A percentile compares a stretch with the other conserved stretches of the same genome.
Conservation (phyloP, 2,888 invertebrate species). For the Cenopis cana region DNA sequence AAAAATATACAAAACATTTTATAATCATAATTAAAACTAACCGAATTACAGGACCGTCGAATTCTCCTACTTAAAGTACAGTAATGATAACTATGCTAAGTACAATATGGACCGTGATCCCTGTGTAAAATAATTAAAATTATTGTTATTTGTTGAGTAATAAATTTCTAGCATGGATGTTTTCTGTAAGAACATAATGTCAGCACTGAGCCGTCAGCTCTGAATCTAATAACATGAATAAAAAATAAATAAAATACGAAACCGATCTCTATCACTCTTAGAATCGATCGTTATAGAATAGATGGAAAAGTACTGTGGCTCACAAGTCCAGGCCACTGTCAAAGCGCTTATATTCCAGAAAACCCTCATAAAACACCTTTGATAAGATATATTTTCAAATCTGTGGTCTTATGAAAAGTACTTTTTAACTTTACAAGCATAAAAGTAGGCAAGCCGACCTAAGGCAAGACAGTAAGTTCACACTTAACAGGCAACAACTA, state of each 20-base stretch:
- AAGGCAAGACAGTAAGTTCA: slow-evolving; percentile 31
- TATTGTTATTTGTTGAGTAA: slow-evolving; percentile 28
- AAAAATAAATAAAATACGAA: background rate
- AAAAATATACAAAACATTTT: slow-evolving; percentile 64
- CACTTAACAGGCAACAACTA: slow-evolving; percentile 7
- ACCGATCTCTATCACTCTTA: background rate
- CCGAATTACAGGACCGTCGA: slow-evolving; percentile 59
- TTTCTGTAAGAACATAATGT: background rate
- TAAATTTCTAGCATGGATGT: slow-evolving; percentile 2
- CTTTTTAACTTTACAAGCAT: slow-evolving; percentile 10
- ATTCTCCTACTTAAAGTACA: slow-evolving; percentile 52
- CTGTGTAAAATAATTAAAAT: slow-evolving; percentile 50
- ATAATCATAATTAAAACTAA: slow-evolving; percentile 57
- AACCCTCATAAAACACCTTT: slow-evolving; percentile 9
- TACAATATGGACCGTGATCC: slow-evolving; percentile 69
- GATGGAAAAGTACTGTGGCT: background rate
- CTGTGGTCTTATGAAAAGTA: slow-evolving; percentile 19
- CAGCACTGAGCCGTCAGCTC: no score
- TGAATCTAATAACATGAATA: no score
- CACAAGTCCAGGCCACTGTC: background rate
- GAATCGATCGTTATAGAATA: background rate
- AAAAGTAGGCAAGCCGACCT: slow-evolving; percentile 31
- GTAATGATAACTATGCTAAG: slow-evolving; percentile 56
- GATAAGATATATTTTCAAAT: background rate
- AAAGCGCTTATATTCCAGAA: background rate